phyloP scores from a whole-genome alignment of 1,140 invertebrate genomes.

The Apis dorsata region DNA sequence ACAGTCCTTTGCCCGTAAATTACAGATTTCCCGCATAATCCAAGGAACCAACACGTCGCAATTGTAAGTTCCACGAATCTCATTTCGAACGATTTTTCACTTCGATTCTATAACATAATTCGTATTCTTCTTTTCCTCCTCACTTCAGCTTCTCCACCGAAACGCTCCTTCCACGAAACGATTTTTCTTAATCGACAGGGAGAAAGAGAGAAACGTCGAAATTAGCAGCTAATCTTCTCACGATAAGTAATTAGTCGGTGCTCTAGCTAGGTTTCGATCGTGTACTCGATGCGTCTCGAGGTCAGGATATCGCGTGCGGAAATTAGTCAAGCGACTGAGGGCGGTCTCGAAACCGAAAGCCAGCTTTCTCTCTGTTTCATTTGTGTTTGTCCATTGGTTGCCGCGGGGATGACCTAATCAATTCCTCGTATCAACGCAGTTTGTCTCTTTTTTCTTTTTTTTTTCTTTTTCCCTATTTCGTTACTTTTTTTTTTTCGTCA shows the following conservation, averaged over 20 bases:
- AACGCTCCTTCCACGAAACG: not conserved
- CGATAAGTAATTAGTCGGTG: not conserved
- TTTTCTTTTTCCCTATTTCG: not conserved
- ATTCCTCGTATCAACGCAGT: slow-evolving; percentile 47
- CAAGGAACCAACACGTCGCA: not conserved
- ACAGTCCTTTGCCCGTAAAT: not conserved
- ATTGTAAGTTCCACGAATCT: not conserved
- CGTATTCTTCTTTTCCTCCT: not conserved
- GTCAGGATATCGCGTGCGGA: slow-evolving; percentile 38
- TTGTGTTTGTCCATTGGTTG: slow-evolving; percentile 78
- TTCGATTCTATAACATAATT: not conserved
- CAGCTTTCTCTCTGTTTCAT: slow-evolving; percentile 46
- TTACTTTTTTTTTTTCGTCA: not conserved
- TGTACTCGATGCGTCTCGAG: not conserved
- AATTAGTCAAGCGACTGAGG: slow-evolving; percentile 53
- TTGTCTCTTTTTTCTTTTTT: not conserved
- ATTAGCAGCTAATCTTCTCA: not conserved
- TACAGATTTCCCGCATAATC: not conserved
- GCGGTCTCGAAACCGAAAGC: not conserved
- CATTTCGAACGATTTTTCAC: not conserved
- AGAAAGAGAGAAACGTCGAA: not conserved
- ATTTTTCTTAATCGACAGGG: not conserved
- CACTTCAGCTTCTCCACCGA: not conserved
- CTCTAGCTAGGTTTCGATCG: not conserved
- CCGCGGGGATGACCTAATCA: slow-evolving; percentile 78